Base-by-base conservation (phyloP, 2,888 invertebrate genomes). In the Synergus laeviventris region DNA sequence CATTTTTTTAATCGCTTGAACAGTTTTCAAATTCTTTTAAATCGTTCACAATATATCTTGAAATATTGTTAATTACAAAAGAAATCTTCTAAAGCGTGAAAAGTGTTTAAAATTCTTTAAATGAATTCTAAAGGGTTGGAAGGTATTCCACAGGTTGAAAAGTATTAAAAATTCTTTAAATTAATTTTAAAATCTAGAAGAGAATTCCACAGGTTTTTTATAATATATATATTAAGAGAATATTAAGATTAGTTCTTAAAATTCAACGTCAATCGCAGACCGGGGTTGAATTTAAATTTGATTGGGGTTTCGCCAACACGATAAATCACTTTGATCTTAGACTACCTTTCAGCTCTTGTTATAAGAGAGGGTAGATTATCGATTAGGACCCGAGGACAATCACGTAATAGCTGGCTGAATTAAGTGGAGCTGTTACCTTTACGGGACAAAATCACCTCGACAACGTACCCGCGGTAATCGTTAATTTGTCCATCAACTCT, bases 381-480 rank as follows among this genome's bases (percentile, higher is more conserved):
- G 70, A 24, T 70, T 70, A 70, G 70, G 45, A 70, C 45, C 45
- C 49, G 45, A 70, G 70, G 70, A 70, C 70, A 70, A 70, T 70
- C 70, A 70, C 70, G 70, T 70, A 70, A 49, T 70, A 42, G 70
- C 45, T 49, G 70, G 31, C 49, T 21, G 21, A 64, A 64, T 64
- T 64, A 64, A 42, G 39, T 64, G 64, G 42, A 42, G 39, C 42
- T 66, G 64, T 66, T 66, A 66, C 64, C 64, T 66, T 66, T 66
- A 66, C 64, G 64, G 39, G 64, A 45, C 64, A 66, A 66, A 66
- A 66, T 64, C 64, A 64, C 64, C 64, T 21, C 39, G 64, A 42
- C 64, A 64, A 64, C 64, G 38, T 70, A 45, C 8, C 14, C 16
- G 9, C 14, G 45, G 9, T 70, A 70, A 70, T 49, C 70, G 70